phyloP scores from a whole-genome alignment of 2,888 invertebrate species.

The Crocallis elinguaria region DNA sequence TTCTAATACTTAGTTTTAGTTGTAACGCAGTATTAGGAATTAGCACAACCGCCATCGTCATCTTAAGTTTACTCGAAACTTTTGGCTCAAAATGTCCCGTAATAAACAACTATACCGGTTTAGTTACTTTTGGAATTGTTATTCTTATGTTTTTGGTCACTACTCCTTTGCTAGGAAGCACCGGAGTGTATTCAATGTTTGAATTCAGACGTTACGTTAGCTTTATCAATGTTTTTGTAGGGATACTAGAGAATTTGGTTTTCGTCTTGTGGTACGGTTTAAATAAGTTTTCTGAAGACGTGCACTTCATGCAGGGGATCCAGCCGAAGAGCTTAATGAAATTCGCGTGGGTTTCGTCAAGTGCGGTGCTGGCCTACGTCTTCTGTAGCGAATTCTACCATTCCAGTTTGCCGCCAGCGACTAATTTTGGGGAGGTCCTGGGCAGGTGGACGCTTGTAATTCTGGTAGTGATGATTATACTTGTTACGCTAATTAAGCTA shows the following conservation, averaged over 20 bases:
- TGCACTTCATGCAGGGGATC: constrained; percentile 78
- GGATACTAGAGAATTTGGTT: constrained; percentile 55
- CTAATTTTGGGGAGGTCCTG: constrained; percentile 9
- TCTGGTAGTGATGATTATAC: constrained; percentile 26
- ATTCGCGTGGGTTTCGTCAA: constrained; percentile 55
- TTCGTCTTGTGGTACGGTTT: constrained; percentile 72
- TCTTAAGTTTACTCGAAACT: constrained; percentile 56
- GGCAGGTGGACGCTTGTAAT: constrained; percentile 41
- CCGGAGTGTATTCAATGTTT: constrained; percentile 46
- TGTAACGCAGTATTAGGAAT: constrained; percentile 51
- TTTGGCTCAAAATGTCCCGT: constrained; percentile 42
- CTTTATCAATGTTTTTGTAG: constrained; percentile 49
- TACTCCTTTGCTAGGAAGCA: constrained; percentile 57
- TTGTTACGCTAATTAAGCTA: constrained; percentile 40
- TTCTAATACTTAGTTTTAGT: constrained; percentile 57
- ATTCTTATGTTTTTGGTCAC: constrained; percentile 54
- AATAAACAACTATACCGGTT: constrained; percentile 55
- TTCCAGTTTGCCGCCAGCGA: not conserved
- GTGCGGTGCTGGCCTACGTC: constrained; percentile 47
- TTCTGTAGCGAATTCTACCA: constrained; percentile 47
- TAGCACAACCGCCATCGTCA: constrained; percentile 48
- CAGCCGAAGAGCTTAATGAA: constrained; percentile 62
- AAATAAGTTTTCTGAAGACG: constrained; percentile 69
- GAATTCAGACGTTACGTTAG: constrained; percentile 44
- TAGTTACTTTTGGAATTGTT: constrained; percentile 46